Percentiles rank a stretch among this genome's conserved stretches.
These are phyloP conservation scores for Heteromurus nitidus DNA, from an alignment of 2,888 invertebrate species.

Conservation along the genomic window DNA sequence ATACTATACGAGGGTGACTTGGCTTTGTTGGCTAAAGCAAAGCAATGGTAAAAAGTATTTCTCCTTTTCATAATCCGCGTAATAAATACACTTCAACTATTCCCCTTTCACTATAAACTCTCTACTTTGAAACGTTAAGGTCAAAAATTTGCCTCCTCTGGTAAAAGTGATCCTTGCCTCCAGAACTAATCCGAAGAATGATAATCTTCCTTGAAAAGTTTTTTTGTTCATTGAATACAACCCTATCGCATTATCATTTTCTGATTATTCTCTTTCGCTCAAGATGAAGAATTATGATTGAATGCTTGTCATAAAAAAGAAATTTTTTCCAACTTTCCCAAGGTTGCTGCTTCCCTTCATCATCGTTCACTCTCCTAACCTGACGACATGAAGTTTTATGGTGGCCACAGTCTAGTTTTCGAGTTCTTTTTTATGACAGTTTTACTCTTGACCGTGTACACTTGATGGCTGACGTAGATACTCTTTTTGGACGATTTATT, in stretches of 20 bases:
- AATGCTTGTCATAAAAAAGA: too few relatives aligned
- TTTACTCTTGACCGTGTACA: not conserved
- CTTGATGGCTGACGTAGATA: not conserved
- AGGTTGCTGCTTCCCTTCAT: too few relatives aligned
- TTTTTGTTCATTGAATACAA: not conserved
- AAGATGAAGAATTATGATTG: not conserved
- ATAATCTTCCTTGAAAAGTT: conserved; percentile 6
- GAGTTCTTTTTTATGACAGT: not conserved
- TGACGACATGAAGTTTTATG: too few relatives aligned
- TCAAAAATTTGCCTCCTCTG: not conserved
- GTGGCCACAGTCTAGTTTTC: not conserved
- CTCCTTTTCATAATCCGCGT: not conserved
- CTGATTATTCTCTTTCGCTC: not conserved
- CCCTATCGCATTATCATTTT: too few relatives aligned
- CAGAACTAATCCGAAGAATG: conserved; percentile 6
- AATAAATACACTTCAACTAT: not conserved
- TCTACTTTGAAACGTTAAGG: not conserved
- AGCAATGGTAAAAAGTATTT: too few relatives aligned
- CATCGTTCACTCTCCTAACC: not conserved
- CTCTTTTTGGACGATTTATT: too few relatives aligned
- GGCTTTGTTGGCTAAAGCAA: too few relatives aligned
- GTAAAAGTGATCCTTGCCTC: not conserved
- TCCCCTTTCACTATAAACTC: not conserved
- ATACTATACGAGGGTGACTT: too few relatives aligned
- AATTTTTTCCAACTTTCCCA: too few relatives aligned